phyloP scores from a whole-genome alignment of 2,797 vertebrate species.

The Poecilia gillii region DNA sequence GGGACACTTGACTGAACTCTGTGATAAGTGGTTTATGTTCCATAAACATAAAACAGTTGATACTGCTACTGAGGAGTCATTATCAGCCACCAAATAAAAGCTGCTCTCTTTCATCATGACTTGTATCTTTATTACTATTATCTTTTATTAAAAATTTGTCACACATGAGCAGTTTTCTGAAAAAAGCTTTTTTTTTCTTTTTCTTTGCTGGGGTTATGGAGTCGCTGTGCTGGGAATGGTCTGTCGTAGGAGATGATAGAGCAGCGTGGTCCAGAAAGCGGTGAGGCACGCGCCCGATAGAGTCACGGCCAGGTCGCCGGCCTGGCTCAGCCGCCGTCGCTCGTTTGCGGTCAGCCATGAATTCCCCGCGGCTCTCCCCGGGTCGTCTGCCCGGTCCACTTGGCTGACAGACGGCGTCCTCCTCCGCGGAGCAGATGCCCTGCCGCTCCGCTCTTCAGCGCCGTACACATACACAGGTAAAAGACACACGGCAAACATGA shows the following conservation, averaged over 20 bases:
- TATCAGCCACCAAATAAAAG: conserved; percentile 23
- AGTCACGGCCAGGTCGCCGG: conserved; percentile 66
- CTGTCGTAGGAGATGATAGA: conserved; percentile 73
- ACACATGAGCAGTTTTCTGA: conserved; percentile 13
- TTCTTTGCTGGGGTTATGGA: conserved; percentile 39
- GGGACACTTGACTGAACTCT: conserved; percentile 11
- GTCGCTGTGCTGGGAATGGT: conserved; percentile 39
- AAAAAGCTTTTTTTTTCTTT: too few relatives aligned
- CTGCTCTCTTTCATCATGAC: conserved; percentile 17
- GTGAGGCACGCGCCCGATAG: conserved; percentile 73
- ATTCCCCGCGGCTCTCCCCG: conserved; percentile 36
- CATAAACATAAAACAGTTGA: conserved; percentile 16
- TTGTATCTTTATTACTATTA: conserved; percentile 11
- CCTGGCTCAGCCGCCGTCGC: conserved; percentile 36
- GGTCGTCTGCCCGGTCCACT: conserved; percentile 4
- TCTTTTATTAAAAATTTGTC: conserved; percentile 37
- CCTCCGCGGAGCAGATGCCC: conserved; percentile 19
- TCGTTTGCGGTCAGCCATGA: conserved; percentile 26
- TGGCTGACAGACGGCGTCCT: conserved; percentile 30
- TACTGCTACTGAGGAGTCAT: conserved; percentile 21
- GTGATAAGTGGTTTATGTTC: conserved; percentile 31
- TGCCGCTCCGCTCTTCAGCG: conserved; percentile 28
- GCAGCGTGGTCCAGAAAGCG: conserved; percentile 58
- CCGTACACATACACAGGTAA: conserved; percentile 7
- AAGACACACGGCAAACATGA: conserved; percentile 2